Evolutionary conservation across 2,113 vertebrate genomes (phyloP).

Genomic region (Polypterus senegalus): DNA sequence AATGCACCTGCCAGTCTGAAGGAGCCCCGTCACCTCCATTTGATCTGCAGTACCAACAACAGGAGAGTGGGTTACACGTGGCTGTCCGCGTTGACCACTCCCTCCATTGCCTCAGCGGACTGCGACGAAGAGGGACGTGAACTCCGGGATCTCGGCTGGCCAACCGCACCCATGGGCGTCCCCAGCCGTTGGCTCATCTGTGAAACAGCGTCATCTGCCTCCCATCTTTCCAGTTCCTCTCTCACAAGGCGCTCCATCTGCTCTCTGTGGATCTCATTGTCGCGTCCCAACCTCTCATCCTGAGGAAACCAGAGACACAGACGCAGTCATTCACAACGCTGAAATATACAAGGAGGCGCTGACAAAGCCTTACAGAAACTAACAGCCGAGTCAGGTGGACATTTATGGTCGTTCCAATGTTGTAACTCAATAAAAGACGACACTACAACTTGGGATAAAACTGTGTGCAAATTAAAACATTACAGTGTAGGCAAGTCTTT

Average conservation of each 20-base stretch:
- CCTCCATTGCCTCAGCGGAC: constrained; percentile 65
- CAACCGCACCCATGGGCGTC: constrained; percentile 39
- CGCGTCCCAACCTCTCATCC: constrained; percentile 77
- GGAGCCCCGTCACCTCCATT: no score
- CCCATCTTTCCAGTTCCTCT: constrained; percentile 87
- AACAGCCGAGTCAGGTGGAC: no score
- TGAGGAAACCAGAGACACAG: constrained; percentile 21
- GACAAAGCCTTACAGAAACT: no score
- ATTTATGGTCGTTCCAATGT: no score
- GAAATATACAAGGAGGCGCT: no score
- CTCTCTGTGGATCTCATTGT: constrained; percentile 69
- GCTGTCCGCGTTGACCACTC: constrained; percentile 26
- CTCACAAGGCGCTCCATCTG: constrained; percentile 84
- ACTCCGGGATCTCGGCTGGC: constrained; percentile 49
- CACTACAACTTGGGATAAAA: no score
- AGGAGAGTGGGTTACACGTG: constrained; percentile 41
- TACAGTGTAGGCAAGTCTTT: no score
- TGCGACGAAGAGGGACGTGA: constrained; percentile 69
- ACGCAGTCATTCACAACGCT: no score
- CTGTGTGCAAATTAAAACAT: no score
- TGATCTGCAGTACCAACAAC: no score
- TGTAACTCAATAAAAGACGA: no score
- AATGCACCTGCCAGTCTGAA: no score
- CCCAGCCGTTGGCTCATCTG: constrained; percentile 66
- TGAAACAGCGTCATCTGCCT: constrained; percentile 70